phyloP scores from a whole-genome alignment of 2,888 invertebrate species.

The Hypomecis atomaria region DNA sequence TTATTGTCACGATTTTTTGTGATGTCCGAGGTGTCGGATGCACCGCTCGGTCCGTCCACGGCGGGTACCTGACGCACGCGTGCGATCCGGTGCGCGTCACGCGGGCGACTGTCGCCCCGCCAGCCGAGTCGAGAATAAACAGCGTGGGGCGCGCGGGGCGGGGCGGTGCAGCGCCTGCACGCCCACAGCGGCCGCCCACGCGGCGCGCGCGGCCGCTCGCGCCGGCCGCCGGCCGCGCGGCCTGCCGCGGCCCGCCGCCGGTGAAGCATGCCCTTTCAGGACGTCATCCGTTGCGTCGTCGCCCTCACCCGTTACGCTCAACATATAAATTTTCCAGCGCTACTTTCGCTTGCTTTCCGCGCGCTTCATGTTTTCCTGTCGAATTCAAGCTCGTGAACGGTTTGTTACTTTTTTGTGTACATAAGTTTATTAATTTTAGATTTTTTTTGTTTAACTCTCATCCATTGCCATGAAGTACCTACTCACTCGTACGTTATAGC shows the following conservation, averaged over 20 bases:
- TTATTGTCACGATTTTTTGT: slow-evolving; percentile 59
- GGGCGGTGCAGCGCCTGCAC: slow-evolving; percentile 77
- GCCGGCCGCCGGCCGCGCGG: slow-evolving; percentile 32
- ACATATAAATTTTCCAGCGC: slow-evolving; percentile 34
- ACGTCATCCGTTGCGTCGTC: slow-evolving; percentile 46
- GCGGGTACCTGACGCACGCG: slow-evolving; percentile 71
- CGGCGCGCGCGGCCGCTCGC: slow-evolving; percentile 41
- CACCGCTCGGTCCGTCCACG: slow-evolving; percentile 73
- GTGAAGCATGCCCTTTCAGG: slow-evolving; percentile 46
- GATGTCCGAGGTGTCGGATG: slow-evolving; percentile 72
- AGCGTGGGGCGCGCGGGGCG: slow-evolving; percentile 72
- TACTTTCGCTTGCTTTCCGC: slow-evolving; percentile 34
- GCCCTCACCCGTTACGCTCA: slow-evolving; percentile 32
- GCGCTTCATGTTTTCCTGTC: slow-evolving; percentile 20
- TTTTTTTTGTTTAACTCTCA: not conserved
- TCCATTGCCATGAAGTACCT: not conserved
- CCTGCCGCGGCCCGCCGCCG: slow-evolving; percentile 29
- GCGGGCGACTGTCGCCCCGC: slow-evolving; percentile 79
- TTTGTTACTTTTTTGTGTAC: not conserved
- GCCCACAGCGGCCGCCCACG: slow-evolving; percentile 79
- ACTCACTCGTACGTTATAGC: too few species aligned
- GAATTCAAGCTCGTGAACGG: slow-evolving; percentile 4
- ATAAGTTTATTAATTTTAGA: not conserved
- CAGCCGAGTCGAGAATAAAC: slow-evolving; percentile 80
- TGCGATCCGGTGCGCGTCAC: slow-evolving; percentile 75